Evolutionary conservation across 2,888 invertebrate species (phyloP), one percentile per base, ranked within the genome.

Genomic region (Tillus elongatus): DNA sequence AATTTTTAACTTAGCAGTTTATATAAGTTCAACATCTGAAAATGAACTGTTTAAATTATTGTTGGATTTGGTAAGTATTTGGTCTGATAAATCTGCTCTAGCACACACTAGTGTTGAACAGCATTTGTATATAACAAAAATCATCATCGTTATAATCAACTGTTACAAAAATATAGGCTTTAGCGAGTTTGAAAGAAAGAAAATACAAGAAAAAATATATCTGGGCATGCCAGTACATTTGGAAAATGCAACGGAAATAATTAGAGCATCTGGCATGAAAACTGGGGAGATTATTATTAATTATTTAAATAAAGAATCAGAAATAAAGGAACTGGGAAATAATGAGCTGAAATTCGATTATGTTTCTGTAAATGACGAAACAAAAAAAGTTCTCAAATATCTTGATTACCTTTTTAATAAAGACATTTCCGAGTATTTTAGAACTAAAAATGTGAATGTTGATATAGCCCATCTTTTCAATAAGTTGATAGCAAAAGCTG

Each of bases 211-310:
- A 12, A 68, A 73, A 33, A 52, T 84, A 1, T 75, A 77, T 45
- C 64, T 70, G 15, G 86, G 84, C 0, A 72, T 85, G 50, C 72
- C 77, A 1, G 67, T 73, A 40, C 84, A 88, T 63, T 64, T 89
- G 35, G 77, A 82, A 51, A 74, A 76, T 0, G 62, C 78, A 0
- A 68, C 77, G 15, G 63, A 68, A 15, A 67, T 73, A 28, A 68
- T 82, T 9, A 64, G 84, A 40, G 71, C 71, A 16, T 67, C 82
- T 3, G 88, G 88, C 1, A 87, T 87, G 84, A 73, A 79, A 14
- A 75, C 79, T 0, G 75, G 79, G 0, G 85, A 86, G 54, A 64
- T 80, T 2, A 54, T 81, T 2, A 61, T 77, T 3, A 74, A 74
- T 48, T 68, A 57, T 41, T 63, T 64, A 47, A 68, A 61, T 46